Conservation (phyloP, 1,140 invertebrate genomes). For the Macrocentrus cingulum region DNA sequence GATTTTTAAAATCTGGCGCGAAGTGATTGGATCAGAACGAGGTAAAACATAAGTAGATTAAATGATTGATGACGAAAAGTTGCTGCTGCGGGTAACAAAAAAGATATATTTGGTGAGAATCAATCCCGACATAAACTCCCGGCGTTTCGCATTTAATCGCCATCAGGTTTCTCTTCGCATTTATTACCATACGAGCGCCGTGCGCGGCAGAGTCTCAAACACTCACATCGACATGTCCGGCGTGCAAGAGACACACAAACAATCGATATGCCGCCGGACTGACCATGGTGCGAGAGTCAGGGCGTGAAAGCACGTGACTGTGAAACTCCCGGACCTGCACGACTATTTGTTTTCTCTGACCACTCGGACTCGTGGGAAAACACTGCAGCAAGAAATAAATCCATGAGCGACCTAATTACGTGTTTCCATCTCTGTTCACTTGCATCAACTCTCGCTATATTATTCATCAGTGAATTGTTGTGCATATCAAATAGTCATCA, state of each 20-base stretch:
- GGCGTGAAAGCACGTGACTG: slow-evolving; percentile 18
- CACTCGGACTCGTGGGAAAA: slow-evolving; percentile 23
- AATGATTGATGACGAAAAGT: too few relatives aligned
- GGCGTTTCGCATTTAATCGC: slow-evolving; percentile 10
- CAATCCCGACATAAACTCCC: slow-evolving; percentile 9
- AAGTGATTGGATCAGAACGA: too few relatives aligned
- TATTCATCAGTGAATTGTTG: too few relatives aligned
- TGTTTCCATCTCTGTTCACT: neutral
- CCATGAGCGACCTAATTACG: neutral
- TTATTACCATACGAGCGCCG: neutral
- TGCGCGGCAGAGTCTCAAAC: neutral
- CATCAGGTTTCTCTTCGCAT: neutral
- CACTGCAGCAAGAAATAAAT: slow-evolving; percentile 2
- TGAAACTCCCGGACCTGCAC: slow-evolving; percentile 13
- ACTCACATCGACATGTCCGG: neutral
- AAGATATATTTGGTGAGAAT: neutral
- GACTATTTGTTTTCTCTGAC: slow-evolving; percentile 19
- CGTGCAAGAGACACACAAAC: too few relatives aligned
- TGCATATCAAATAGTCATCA: neutral
- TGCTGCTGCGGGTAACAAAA: neutral
- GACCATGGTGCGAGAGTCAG: slow-evolving; percentile 1
- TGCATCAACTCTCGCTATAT: neutral
- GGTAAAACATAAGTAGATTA: too few relatives aligned
- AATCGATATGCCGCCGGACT: neutral
- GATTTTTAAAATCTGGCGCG: too few relatives aligned